Evolutionary conservation across 2,888 invertebrate species (phyloP).

Genomic region (Invenusta paracnida): DNA sequence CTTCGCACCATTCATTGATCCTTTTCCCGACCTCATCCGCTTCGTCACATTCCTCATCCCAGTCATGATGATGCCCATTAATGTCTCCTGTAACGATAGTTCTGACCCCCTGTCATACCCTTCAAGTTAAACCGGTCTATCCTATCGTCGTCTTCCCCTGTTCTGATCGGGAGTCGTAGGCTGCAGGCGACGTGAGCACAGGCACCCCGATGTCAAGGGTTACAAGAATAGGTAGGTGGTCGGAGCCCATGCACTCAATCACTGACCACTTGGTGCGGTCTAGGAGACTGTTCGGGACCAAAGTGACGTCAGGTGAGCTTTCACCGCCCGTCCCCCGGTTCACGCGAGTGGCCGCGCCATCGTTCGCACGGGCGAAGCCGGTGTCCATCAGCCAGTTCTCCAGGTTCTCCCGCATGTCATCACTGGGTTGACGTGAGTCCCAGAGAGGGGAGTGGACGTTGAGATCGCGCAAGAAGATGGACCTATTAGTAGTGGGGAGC

Average conservation of each 20-base stretch:
- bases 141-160: neutral
- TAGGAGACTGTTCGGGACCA: neutral
- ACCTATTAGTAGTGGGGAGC: neutral
- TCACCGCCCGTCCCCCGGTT: conserved; percentile 13
- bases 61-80: too few relatives aligned
- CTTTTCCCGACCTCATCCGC: too few relatives aligned
- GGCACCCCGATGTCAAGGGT: neutral
- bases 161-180: neutral
- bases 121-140: neutral
- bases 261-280: neutral
- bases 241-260: neutral
- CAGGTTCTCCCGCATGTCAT: neutral
- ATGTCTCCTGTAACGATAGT: too few relatives aligned
- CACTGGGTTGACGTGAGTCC: conserved; percentile 1
- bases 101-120: too few relatives aligned
- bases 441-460: conserved; percentile 33
- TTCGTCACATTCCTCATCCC: too few relatives aligned
- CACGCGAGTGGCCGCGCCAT: conserved; percentile 18
- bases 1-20: too few relatives aligned
- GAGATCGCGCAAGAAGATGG: neutral
- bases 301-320: conserved; percentile 14
- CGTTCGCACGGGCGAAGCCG: neutral
- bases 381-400: conserved; percentile 11
- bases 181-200: neutral
- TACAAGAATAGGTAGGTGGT: neutral